Evolutionary conservation across 1,140 invertebrate genomes (phyloP).

Genomic region (Cataglyphis hispanica): DNA sequence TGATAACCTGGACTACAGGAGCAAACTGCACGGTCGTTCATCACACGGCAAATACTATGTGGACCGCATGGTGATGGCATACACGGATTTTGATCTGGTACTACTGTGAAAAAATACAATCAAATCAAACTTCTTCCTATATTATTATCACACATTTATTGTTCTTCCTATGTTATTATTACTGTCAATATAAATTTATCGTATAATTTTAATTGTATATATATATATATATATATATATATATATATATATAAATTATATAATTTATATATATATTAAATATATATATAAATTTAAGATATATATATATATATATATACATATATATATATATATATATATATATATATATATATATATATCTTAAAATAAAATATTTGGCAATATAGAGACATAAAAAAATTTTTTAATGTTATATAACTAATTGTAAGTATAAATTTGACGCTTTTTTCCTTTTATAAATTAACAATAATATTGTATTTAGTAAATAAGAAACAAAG

Average conservation of each 20-base stretch:
- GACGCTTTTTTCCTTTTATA: background rate
- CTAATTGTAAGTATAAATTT: no score
- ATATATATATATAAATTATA: no score
- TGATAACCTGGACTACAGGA: constrained; percentile 92
- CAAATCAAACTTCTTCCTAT: background rate
- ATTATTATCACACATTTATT: background rate
- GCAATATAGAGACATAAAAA: background rate
- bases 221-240: no score
- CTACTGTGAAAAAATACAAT: constrained; percentile 77
- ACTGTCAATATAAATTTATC: background rate
- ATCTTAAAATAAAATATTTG: background rate
- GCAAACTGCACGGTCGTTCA: constrained; percentile 91
- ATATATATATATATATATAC: no score
- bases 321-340: no score
- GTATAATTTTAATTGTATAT: background rate
- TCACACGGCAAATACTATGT: constrained; percentile 92
- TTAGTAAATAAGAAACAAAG: background rate
- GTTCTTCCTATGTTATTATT: no score
- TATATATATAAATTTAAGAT: no score
- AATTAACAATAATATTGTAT: background rate
- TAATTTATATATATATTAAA: no score
- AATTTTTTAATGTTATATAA: background rate
- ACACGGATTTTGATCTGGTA: constrained; percentile 89
- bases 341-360: no score
- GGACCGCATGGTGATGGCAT: constrained; percentile 93